Conservation (phyloP, 2,797 vertebrate species). For the Philypnodon macrostomus region DNA sequence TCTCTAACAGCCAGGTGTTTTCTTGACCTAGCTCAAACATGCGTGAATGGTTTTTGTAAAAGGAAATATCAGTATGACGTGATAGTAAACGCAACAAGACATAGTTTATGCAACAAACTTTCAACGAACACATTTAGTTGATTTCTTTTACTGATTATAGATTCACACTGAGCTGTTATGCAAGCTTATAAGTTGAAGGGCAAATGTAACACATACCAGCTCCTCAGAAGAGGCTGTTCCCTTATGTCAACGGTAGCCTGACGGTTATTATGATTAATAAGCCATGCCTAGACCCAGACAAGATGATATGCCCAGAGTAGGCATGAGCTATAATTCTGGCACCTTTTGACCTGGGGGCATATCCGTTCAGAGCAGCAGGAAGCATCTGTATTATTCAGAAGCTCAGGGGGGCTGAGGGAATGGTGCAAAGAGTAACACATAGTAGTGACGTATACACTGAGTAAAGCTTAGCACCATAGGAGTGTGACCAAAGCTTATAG, state of each 20-base stretch:
- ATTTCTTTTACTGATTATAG: too few species aligned
- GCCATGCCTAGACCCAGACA: constrained; percentile 14
- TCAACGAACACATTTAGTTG: too few species aligned
- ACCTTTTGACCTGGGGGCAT: constrained; percentile 14
- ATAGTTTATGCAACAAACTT: too few species aligned
- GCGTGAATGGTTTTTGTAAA: too few species aligned
- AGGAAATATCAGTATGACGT: too few species aligned
- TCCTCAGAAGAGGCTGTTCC: constrained; percentile 40
- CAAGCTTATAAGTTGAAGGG: neutral
- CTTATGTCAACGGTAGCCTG: constrained; percentile 12
- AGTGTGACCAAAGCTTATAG: constrained; percentile 13
- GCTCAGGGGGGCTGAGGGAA: constrained; percentile 1
- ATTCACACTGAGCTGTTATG: neutral
- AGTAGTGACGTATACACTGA: constrained; percentile 17
- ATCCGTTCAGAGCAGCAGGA: constrained; percentile 27
- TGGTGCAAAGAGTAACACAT: constrained; percentile 35
- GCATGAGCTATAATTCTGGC: constrained; percentile 47
- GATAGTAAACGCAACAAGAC: too few species aligned
- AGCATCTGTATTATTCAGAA: constrained; percentile 6
- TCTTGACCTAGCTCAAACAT: too few species aligned
- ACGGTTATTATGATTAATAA: constrained; percentile 45
- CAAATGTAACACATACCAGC: constrained; percentile 39
- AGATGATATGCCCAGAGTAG: constrained; percentile 16
- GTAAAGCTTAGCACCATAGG: constrained; percentile 18
- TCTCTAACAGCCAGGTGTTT: too few species aligned